These are phyloP conservation scores for Macrocentrus cingulum DNA, from an alignment of 1,140 invertebrate species.

Conservation along the genomic window DNA sequence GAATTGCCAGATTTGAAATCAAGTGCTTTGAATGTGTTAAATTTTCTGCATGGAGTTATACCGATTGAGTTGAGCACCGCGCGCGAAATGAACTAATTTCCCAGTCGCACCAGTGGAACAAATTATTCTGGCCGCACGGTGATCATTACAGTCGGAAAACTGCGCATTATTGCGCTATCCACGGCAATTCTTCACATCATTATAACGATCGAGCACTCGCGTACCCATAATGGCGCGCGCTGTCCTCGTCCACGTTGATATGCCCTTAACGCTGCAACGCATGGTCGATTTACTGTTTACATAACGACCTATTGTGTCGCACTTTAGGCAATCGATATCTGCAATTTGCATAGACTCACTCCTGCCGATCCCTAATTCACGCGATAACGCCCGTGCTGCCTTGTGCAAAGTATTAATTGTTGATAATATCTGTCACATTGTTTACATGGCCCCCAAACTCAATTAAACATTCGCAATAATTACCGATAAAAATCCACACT, in stretches of 20 bases:
- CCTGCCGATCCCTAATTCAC: conserved; percentile 18
- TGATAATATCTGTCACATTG: conserved; percentile 13
- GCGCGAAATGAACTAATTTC: conserved; percentile 11
- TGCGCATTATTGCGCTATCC: neutral
- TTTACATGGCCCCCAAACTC: no score
- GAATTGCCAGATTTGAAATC: no score
- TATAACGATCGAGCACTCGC: conserved; percentile 1
- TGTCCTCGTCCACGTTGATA: conserved; percentile 2
- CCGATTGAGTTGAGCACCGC: no score
- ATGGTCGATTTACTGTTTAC: conserved; percentile 26
- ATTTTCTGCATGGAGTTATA: no score
- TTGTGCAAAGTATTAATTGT: conserved; percentile 14
- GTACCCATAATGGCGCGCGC: neutral
- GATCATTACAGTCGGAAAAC: conserved; percentile 13
- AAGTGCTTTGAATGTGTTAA: no score
- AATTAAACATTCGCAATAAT: no score
- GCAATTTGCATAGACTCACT: conserved; percentile 20
- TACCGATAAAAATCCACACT: no score
- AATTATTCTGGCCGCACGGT: conserved; percentile 7
- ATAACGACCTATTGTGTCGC: conserved; percentile 13
- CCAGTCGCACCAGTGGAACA: conserved; percentile 1
- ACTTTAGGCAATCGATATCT: conserved; percentile 24
- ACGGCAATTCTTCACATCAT: neutral
- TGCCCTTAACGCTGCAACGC: conserved; percentile 11
- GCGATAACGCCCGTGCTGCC: conserved; percentile 5